Evolutionary conservation across 2,888 invertebrate species (phyloP), one percentile per base, ranked within the genome.

Genomic region (Ophion obscuratus): DNA sequence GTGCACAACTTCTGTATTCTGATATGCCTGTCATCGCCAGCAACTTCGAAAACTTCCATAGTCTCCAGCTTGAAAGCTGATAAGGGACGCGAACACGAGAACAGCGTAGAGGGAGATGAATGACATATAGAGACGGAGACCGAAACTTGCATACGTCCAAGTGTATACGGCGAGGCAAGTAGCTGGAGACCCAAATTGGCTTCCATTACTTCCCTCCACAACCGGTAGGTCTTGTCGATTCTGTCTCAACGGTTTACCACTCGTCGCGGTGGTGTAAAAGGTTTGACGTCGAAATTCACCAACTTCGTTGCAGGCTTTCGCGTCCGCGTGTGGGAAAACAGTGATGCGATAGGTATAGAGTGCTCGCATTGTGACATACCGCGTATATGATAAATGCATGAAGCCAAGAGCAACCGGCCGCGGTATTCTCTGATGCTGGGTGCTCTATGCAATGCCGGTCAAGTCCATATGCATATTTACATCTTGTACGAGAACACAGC

Each of bases 171-270:
- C 59, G 67, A 73, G 79, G 68, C 70, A 79, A 75, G 80, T 61
- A 74, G 59, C n/a, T 47, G 20, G 64, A 62, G 24, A 67, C 62
- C 84, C 82, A 84, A 87, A 88, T 85, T 84, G 70, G 81, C 88
- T 89, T 89, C 87, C 89, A 90, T 91, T 90, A 90, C 89, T 87
- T 82, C 86, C 87, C 76, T 82, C 88, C 80, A 75, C 36, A 83
- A 59, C 61, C 70, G 59, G 59, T 64, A 36, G 59, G 31, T 70
- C 64, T 70, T 83, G 89, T 89, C 89, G 89, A 87, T 89, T 88
- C 88, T 85, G 83, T 90, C 84, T 88, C 83, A 87, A 88, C 90
- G 91, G 91, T 90, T 91, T 91, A 90, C 88, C 75, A 47, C 68
- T 20, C n/a, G 64, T 10, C 31, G 71, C 64, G 47, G 66, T 24